Percentiles rank a stretch among this genome's conserved stretches.
Conservation (phyloP, 2,113 vertebrate genomes). For the Lutjanus erythropterus region DNA sequence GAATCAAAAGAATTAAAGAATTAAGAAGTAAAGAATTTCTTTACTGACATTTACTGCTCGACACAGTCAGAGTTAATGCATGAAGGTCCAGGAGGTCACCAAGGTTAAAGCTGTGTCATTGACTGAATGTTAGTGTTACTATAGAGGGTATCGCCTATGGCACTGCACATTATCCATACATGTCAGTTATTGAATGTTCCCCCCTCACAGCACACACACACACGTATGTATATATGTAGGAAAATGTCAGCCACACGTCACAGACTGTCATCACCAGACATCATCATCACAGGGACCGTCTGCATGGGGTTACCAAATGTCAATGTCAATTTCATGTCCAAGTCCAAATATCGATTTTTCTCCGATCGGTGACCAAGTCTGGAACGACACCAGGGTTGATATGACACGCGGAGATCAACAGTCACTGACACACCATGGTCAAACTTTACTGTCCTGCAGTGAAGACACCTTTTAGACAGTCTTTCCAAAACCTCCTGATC, state of each 20-base stretch:
- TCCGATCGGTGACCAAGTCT: not conserved
- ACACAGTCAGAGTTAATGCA: no score
- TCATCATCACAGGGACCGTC: not conserved
- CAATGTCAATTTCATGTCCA: not conserved
- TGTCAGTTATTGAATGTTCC: slow-evolving; percentile 43
- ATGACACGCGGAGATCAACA: not conserved
- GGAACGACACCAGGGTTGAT: not conserved
- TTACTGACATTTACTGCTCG: no score
- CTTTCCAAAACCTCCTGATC: no score
- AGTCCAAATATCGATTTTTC: not conserved
- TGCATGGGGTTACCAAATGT: not conserved
- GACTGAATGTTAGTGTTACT: not conserved
- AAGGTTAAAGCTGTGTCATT: not conserved
- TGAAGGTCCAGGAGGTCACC: not conserved
- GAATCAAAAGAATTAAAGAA: no score
- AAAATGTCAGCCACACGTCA: not conserved
- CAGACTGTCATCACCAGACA: not conserved
- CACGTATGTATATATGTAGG: not conserved
- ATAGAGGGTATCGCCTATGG: slow-evolving; percentile 8
- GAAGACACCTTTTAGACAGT: no score
- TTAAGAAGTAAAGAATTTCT: no score
- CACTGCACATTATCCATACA: slow-evolving; percentile 4
- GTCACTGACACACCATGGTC: no score
- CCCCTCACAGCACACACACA: not conserved
- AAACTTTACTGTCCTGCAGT: not conserved